These are phyloP conservation scores for Ditylenchus weischeri DNA, from an alignment of 2,888 invertebrate species.

Conservation along the genomic window DNA sequence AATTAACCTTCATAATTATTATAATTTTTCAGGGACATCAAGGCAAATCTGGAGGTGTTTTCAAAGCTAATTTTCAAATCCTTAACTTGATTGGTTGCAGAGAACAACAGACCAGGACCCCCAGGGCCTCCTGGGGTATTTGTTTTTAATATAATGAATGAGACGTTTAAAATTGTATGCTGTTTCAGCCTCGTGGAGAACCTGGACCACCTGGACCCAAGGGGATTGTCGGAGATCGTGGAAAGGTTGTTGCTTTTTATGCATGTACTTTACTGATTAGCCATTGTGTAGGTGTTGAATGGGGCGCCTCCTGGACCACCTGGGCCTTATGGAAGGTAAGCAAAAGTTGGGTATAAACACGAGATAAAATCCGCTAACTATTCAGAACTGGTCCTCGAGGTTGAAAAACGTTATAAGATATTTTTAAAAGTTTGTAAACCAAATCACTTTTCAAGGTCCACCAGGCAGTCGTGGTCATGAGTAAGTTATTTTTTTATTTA, in stretches of 20 bases:
- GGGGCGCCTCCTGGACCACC: conserved; percentile 44
- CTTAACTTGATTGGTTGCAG: conserved; percentile 22
- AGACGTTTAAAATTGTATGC: background rate
- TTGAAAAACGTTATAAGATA: conserved; percentile 20
- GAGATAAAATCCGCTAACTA: too few species aligned
- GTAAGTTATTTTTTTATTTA: background rate
- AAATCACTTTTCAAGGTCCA: conserved; percentile 38
- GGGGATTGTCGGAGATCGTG: conserved; percentile 36
- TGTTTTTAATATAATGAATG: conserved; percentile 21
- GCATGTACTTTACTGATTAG: conserved; percentile 1
- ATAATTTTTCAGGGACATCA: conserved; percentile 16
- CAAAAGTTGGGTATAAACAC: too few species aligned
- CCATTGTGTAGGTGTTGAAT: conserved; percentile 29
- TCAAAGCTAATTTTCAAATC: background rate
- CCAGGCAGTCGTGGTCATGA: conserved; percentile 44
- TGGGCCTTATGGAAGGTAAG: conserved; percentile 42
- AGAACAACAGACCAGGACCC: conserved; percentile 53
- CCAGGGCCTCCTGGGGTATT: conserved; percentile 53
- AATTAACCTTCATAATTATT: background rate
- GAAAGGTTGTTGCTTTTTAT: conserved; percentile 22
- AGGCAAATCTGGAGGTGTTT: conserved; percentile 37
- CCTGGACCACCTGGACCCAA: conserved; percentile 47
- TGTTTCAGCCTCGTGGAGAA: conserved; percentile 32
- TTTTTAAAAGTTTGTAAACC: conserved; percentile 29
- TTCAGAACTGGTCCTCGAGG: too few species aligned